A percentile compares a stretch with the other conserved stretches of the same genome.
phyloP scores from a whole-genome alignment of 2,888 invertebrate genomes.

The Encarsia formosa region DNA sequence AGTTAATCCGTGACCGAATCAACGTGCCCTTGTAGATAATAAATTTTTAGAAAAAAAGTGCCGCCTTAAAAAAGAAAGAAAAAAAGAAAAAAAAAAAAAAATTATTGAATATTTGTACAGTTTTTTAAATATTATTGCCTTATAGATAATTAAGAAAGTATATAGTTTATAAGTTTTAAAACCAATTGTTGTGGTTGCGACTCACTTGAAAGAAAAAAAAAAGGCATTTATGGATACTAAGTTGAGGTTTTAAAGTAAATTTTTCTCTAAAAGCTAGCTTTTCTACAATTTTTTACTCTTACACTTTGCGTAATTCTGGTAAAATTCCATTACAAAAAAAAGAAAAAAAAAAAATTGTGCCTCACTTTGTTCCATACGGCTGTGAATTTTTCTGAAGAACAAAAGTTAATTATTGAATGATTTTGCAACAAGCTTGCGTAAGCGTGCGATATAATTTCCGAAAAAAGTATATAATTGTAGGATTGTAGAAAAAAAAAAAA shows the following conservation, averaged over 20 bases:
- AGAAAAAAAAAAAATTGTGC: constrained; percentile 25
- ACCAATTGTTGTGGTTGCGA: constrained; percentile 4
- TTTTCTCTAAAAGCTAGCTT: background rate
- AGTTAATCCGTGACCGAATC: too few species aligned
- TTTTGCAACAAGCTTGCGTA: constrained; percentile 5
- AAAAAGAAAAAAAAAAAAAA: too few species aligned
- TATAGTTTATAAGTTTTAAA: background rate
- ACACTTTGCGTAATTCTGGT: too few species aligned
- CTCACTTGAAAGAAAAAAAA: constrained; percentile 10
- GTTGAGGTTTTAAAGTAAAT: constrained; percentile 15
- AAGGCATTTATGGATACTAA: constrained; percentile 25
- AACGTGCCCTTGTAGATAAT: constrained; percentile 18
- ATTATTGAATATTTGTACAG: constrained; percentile 23
- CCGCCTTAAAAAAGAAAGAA: constrained; percentile 17
- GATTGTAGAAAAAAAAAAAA: constrained; percentile 14
- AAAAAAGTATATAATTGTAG: constrained; percentile 10
- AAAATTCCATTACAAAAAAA: too few species aligned
- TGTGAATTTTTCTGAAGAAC: constrained; percentile 47
- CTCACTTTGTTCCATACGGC: constrained; percentile 45
- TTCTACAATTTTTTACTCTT: too few species aligned
- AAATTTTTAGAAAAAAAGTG: constrained; percentile 6
- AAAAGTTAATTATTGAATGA: too few species aligned
- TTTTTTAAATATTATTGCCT: constrained; percentile 25
- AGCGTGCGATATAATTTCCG: constrained; percentile 14
- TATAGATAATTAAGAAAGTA: constrained; percentile 14